Percentiles rank a stretch among this genome's conserved stretches.
phyloP scores from a whole-genome alignment of 2,888 invertebrate genomes.

The Hydropsyche betteni region DNA sequence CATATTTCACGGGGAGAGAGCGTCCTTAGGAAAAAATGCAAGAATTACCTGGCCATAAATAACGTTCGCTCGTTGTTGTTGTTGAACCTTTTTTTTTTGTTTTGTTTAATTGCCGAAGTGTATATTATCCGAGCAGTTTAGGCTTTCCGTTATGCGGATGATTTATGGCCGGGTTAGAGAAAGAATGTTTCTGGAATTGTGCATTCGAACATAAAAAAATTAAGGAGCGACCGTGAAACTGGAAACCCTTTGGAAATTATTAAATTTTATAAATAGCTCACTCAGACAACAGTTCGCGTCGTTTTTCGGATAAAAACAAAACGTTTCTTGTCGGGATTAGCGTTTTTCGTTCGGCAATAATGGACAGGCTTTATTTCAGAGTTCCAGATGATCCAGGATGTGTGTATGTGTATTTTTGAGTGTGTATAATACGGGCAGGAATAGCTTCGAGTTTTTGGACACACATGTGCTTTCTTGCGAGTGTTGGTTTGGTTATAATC shows the following conservation, averaged over 20 bases:
- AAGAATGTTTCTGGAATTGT: conserved; percentile 41
- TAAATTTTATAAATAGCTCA: too few relatives aligned
- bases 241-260: too few relatives aligned
- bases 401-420: background rate
- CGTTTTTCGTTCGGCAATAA: conserved; percentile 5
- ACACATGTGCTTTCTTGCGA: background rate
- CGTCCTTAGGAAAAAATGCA: conserved; percentile 16
- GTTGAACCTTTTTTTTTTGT: conserved; percentile 11
- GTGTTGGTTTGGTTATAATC: conserved; percentile 41
- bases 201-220: conserved; percentile 7
- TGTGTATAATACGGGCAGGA: background rate
- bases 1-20: conserved; percentile 11
- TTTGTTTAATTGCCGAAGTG: conserved; percentile 34
- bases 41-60: conserved; percentile 33
- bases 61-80: conserved; percentile 6
- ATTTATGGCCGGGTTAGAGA: conserved; percentile 44
- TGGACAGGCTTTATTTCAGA: conserved; percentile 13
- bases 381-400: conserved; percentile 21
- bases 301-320: too few relatives aligned
- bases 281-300: too few relatives aligned
- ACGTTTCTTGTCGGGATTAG: too few relatives aligned
- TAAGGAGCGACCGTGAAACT: background rate
- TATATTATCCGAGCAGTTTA: conserved; percentile 24
- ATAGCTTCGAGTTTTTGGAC: too few relatives aligned
- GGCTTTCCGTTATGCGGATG: conserved; percentile 50